Evolutionary conservation across 2,888 invertebrate species (phyloP).

Genomic region (Macrophya annulata): DNA sequence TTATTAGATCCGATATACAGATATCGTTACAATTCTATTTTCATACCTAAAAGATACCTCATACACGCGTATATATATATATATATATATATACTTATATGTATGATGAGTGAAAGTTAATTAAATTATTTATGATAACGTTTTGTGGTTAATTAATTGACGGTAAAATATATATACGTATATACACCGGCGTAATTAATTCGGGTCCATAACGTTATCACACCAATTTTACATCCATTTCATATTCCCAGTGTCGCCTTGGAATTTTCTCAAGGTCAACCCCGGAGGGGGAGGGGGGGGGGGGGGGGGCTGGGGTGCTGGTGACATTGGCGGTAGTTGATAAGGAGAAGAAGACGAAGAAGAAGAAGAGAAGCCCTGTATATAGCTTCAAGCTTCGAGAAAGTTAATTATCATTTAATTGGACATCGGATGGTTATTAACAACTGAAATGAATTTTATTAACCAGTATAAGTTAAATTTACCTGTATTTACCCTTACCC

Average conservation of each 20-base stretch:
- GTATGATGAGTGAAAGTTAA: not conserved
- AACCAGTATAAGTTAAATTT: not conserved
- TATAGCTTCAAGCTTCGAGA: not conserved
- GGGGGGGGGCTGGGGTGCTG: too few relatives aligned
- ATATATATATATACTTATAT: not conserved
- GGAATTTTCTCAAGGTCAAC: slow-evolving; percentile 24
- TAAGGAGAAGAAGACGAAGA: not conserved
- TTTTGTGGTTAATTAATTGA: slow-evolving; percentile 19
- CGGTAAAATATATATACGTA: not conserved
- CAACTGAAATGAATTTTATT: slow-evolving; percentile 9
- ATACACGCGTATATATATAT: too few relatives aligned
- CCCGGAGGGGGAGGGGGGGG: too few relatives aligned
- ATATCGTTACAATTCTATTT: not conserved
- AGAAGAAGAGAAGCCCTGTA: not conserved
- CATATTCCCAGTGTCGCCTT: not conserved
- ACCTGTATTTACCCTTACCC: not conserved
- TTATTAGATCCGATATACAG: not conserved
- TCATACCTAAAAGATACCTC: too few relatives aligned
- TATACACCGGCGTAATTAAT: slow-evolving; percentile 11
- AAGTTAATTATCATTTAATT: slow-evolving; percentile 42
- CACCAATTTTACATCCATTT: not conserved
- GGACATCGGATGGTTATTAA: slow-evolving; percentile 12
- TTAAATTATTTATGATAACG: not conserved
- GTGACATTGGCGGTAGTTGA: not conserved
- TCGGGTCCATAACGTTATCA: slow-evolving; percentile 18